Base-by-base conservation (phyloP, 2,113 vertebrate species). In the Chloropsis hardwickii region DNA sequence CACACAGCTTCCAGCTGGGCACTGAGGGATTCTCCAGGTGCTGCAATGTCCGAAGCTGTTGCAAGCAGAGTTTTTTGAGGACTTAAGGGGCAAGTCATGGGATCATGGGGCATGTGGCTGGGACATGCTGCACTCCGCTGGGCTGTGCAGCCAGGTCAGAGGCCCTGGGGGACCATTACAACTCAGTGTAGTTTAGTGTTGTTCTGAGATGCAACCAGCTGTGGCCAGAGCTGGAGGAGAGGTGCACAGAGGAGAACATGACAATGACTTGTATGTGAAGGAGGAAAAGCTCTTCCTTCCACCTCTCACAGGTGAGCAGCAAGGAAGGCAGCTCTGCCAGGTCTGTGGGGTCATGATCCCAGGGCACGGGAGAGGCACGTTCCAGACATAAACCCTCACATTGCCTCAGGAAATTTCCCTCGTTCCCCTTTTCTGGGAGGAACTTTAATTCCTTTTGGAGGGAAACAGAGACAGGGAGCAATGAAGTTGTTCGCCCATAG, bases 1-100 rank as follows among this genome's bases (percentile, higher is more conserved):
- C 11, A 22, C 54, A 11, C 40, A 53, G 74, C 82, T 74, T n/a
- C 77, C 64, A 53, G 58, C 50, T 57, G 42, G 74, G 58, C 73
- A 39, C 47, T 3, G 10, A 25, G 71, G 78, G 61, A n/a, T 85
- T 47, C 66, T 79, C 37, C 70, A 51, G 48, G n/a, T 53, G 57
- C 4, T 3, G 61, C 0, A 0, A 17, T 64, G 31, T 25, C 80
- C 0, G 0, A 64, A 50, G 72, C 15, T 64, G 42, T 48, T 50
- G 50, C n/a, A 83, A 58, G 79, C 12, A 5, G 45, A 27, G 12
- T 27, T 84, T 77, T 61, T 48, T 62, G 35, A 24, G 33, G 80
- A 56, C 1, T 1, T 27, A 44, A 70, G 35, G 51, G 51, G 58
- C 10, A 5, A 82, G 65, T 84, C 84, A 67, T 3, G 4, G 87